A percentile compares a stretch with the other conserved stretches of the same genome.
Evolutionary conservation across 2,888 invertebrate species (phyloP).

Genomic region (Chrysomela aeneicollis): DNA sequence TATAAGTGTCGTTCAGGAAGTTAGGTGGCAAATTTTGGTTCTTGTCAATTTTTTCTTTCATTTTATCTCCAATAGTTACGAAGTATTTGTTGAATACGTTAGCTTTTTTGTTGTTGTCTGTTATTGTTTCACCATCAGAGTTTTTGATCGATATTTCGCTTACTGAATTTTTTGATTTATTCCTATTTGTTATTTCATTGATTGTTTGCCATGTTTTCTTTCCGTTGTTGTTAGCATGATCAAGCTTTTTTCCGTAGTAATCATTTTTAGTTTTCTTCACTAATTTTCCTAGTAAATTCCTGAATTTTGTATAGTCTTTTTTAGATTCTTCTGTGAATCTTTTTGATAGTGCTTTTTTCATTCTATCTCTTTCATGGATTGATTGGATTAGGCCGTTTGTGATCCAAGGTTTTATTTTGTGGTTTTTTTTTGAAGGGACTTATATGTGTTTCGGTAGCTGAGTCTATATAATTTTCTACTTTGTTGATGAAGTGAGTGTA

Average conservation of each 20-base stretch:
- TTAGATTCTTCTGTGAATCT: conserved; percentile 1
- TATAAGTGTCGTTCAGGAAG: not conserved
- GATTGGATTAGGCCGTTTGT: conserved; percentile 4
- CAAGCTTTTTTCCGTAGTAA: not conserved
- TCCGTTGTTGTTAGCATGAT: not conserved
- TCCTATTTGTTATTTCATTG: conserved; percentile 14
- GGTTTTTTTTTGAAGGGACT: not conserved
- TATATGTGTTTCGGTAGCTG: not conserved
- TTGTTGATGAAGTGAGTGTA: not conserved
- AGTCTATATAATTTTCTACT: not conserved
- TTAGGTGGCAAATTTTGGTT: not conserved
- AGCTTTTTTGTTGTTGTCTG: not conserved
- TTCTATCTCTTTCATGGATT: conserved; percentile 11
- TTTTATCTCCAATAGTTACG: not conserved
- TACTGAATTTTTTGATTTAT: not conserved
- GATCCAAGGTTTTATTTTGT: conserved; percentile 15
- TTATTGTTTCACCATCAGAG: not conserved
- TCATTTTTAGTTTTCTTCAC: conserved; percentile 17
- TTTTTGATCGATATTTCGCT: conserved; percentile 1
- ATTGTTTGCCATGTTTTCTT: not conserved
- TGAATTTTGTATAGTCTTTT: conserved; percentile 12
- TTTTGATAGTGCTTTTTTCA: conserved; percentile 10
- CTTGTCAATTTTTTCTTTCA: not conserved
- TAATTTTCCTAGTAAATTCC: conserved; percentile 17
- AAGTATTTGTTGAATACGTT: not conserved